Evolutionary conservation across 2,888 invertebrate species (phyloP).

Genomic region (Limnephilus rhombicus): DNA sequence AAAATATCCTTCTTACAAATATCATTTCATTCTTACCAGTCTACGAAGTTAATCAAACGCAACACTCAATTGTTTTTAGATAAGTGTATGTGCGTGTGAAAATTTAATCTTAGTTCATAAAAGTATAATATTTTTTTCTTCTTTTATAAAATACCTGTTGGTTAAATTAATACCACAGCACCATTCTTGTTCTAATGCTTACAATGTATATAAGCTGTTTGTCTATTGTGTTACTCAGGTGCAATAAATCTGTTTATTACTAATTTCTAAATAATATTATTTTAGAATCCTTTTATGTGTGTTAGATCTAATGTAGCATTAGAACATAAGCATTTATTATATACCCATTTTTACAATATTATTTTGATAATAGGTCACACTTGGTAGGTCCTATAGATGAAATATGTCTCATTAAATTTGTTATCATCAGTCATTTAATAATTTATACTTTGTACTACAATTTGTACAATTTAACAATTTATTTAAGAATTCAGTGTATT

Average conservation of each 20-base stretch:
- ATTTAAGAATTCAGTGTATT: background rate
- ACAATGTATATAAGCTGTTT: background rate
- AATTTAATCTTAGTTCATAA: background rate
- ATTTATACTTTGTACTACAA: background rate
- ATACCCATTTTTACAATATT: background rate
- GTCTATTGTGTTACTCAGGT: background rate
- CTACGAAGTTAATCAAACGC: no score
- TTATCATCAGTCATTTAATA: background rate
- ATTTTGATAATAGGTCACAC: background rate
- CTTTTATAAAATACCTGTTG: background rate
- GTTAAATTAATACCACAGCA: background rate
- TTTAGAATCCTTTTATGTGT: background rate
- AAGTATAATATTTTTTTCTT: background rate
- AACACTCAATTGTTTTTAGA: background rate
- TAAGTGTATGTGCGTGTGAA: background rate
- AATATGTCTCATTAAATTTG: background rate
- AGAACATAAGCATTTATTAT: slow-evolving; percentile 35
- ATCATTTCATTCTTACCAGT: background rate
- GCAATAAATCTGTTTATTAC: background rate
- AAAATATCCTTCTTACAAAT: background rate
- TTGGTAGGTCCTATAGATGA: background rate
- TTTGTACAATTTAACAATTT: background rate
- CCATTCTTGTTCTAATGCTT: background rate
- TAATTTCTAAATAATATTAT: background rate
- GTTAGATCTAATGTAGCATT: slow-evolving; percentile 36